Conservation (phyloP, 2,113 vertebrate species). For the Candoia aspera region DNA sequence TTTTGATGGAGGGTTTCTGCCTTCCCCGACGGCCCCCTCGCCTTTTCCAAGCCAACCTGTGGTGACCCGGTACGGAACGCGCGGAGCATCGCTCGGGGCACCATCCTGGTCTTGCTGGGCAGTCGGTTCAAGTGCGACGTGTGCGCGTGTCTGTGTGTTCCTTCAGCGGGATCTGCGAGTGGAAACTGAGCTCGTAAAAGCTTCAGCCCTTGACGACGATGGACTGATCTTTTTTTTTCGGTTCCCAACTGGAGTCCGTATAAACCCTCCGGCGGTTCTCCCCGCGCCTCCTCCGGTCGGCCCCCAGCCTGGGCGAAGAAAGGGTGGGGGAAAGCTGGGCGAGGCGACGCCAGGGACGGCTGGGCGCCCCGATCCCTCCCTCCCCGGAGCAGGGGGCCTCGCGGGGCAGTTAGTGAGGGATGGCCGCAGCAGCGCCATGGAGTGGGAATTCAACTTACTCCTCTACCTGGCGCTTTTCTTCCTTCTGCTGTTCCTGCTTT, state of each 20-base stretch:
- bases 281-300: not conserved
- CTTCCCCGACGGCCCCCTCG: fast-evolving
- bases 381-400: no score
- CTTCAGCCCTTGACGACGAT: not conserved
- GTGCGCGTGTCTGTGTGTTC: no score
- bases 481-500: conserved; percentile 80
- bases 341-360: not conserved
- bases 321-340: not conserved
- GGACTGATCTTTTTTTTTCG: not conserved
- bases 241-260: not conserved
- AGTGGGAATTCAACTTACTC: conserved; percentile 87
- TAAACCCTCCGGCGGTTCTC: no score
- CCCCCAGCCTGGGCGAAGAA: not conserved
- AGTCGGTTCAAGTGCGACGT: not conserved
- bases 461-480: conserved; percentile 85
- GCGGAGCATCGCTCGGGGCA: no score
- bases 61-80: not conserved
- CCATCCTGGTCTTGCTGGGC: not conserved
- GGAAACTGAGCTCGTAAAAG: not conserved
- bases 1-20: not conserved
- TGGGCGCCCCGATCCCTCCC: not conserved
- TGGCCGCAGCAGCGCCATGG: conserved; percentile 57
- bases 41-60: no score
- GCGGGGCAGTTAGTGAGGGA: not conserved
- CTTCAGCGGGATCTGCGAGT: not conserved